Evolutionary conservation across 2,888 invertebrate species (phyloP).

Genomic region (Epiblema foenella): DNA sequence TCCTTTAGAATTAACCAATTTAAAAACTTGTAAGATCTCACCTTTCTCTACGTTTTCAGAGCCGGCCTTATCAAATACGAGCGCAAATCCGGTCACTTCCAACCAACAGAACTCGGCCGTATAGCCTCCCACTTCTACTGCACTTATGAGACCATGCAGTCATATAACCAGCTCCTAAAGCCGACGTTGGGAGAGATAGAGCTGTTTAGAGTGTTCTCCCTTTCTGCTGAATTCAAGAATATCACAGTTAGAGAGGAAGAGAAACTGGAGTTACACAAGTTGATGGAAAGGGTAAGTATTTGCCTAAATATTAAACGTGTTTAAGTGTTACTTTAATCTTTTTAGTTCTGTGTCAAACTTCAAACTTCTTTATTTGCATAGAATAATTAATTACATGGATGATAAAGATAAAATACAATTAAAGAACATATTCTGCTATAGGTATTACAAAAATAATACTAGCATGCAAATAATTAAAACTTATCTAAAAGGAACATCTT

Average conservation of each 20-base stretch:
- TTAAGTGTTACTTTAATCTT: not conserved
- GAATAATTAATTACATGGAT: no score
- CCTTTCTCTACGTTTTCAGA: conserved; percentile 71
- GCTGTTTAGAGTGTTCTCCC: conserved; percentile 98
- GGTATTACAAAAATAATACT: no score
- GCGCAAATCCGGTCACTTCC: conserved; percentile 94
- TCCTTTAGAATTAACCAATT: no score
- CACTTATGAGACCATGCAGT: conserved; percentile 97
- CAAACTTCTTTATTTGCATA: no score
- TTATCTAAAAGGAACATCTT: no score
- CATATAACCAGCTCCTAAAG: conserved; percentile 98
- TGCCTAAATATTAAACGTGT: not conserved
- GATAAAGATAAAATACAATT: no score
- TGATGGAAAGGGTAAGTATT: conserved; percentile 87
- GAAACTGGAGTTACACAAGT: conserved; percentile 97
- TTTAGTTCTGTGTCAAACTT: no score
- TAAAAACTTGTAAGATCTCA: no score
- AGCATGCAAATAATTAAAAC: no score
- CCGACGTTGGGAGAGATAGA: conserved; percentile 99
- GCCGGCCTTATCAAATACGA: conserved; percentile 98
- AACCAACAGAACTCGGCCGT: conserved; percentile 97
- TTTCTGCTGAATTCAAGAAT: conserved; percentile 98
- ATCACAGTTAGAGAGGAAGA: conserved; percentile 98
- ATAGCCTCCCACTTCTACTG: conserved; percentile 99
- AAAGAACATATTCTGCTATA: no score